Evolutionary conservation across 2,797 vertebrate species (phyloP), one percentile per base, ranked within the genome.

Genomic region (Anisognathus igniventris): DNA sequence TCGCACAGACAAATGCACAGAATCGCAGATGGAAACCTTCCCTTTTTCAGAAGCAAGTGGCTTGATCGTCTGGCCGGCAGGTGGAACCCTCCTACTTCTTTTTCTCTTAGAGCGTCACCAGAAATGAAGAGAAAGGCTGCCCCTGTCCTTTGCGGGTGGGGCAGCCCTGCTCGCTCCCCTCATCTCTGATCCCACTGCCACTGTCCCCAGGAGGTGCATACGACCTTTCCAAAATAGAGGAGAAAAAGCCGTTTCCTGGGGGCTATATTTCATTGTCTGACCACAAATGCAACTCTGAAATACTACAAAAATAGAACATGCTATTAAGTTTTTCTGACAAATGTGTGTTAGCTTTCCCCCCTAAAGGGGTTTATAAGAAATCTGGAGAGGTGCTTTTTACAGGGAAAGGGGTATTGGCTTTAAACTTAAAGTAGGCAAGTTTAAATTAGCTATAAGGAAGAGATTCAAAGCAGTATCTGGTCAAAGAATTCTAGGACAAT

Each of bases 41-140:
- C 24, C 33, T 7, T 72, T 64, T 27, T 12, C 56, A 30, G 28
- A 10, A 83, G 33, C 33, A n/a, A 8, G 1, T 19, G 39, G 2
- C 9, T 95, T 30, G 8, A 27, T 37, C 8, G 3, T 44, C 53
- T 94, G 9, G 71, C 97, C 98, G 78, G 97, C 88, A 98, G 98
- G 91, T 97, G 97, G 95, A 95, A 30, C 78, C 22, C 91, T 78
- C 47, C 68, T 31, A 90, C 97, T 81, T 89, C 84, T 96, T 93
- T 92, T 94, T 27, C 72, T 82, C 53, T 39, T 5, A 1, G 2
- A 9, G n/a, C 5, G 0, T 3, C 8, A 0, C 12, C 21, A 1
- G 6, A 15, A 16, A 50, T 31, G 4, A 6, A 5, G 31, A 7
- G 30, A 3, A 7, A 30, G 8, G 57, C 31, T 2, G 15, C 2